Percentiles rank a stretch among this genome's conserved stretches.
phyloP scores from a whole-genome alignment of 2,113 vertebrate genomes.

The Agapornis roseicollis region DNA sequence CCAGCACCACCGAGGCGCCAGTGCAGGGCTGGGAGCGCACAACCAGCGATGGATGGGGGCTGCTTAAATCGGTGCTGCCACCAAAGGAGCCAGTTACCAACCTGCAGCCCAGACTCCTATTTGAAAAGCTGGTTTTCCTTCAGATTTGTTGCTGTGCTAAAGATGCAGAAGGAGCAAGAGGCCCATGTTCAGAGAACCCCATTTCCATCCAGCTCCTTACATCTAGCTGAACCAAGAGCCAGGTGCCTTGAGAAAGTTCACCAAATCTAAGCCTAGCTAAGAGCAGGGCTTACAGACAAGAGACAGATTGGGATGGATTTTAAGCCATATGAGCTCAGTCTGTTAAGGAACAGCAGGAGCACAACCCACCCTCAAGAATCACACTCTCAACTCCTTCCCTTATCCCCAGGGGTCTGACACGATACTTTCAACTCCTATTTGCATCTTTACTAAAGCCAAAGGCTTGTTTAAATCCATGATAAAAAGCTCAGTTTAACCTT shows the following conservation, averaged over 20 bases:
- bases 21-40: not conserved
- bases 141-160: not conserved
- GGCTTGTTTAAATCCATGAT: not conserved
- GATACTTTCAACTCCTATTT: not conserved
- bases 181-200: not conserved
- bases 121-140: not conserved
- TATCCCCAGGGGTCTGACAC: not conserved
- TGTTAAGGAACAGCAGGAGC: not conserved
- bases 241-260: not conserved
- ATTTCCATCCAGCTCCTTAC: not conserved
- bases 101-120: not conserved
- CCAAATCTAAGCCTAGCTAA: not conserved
- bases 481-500: conserved; percentile 5
- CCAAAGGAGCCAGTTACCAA: not conserved
- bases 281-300: not conserved
- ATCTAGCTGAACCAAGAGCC: not conserved
- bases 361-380: not conserved
- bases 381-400: not conserved
- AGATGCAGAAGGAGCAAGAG: not conserved
- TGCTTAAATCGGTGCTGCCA: not conserved
- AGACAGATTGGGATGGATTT: not conserved
- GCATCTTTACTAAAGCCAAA: not conserved
- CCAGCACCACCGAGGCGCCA: not conserved
- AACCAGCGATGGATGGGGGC: not conserved
- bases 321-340: not conserved